Base-by-base conservation (phyloP, 1,140 invertebrate species). In the Lepidurus arcticus region DNA sequence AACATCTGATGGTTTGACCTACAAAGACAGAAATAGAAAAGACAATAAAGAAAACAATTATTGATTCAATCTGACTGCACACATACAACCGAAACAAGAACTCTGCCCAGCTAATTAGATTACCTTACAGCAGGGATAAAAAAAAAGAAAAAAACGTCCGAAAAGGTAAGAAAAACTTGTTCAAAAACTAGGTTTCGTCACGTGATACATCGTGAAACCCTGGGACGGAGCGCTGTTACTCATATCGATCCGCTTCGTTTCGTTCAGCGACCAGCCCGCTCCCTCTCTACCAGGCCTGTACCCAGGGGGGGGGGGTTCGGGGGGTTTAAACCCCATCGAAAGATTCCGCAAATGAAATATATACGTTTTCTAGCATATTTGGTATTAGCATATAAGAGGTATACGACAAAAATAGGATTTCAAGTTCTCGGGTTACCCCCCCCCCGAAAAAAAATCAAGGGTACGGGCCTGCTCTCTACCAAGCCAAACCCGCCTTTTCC, bases 1-100 rank as follows among this genome's bases (percentile, higher is more conserved):
- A 95, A 83, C 93, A 95, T 80, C 85, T 84, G 81, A 90, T 87
- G 8, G 86, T 83, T 26, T 86, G 81, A 76, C 88, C 90, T 90
- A 80, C 34, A 85, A 82, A 11, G 21, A 77, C 80, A 79, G 79
- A 73, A 73, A 75, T 53, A 78, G 34, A 34, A 34, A 34, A 34
- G 0, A 3, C 79, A 81, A 81, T 79, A 73, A 34, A 75, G 45
- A 74, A 74, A 16, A 21, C 11, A 24, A 44, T 76, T 44, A 44
- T 26, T 43, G 10, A 45, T 7, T 76, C 13, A 65, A 7, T 9
- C 21, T 8, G 53, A 16, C 53, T 65, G 16, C 21, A 13, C 13
- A 9, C 53, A 34, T 4, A 34, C 34, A 34, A 34, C 1, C 34
- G 34, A 34, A 34, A 34, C 34, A 34, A 34, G 34, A 34, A 34